Percentiles rank a stretch among this genome's conserved stretches.
phyloP scores from a whole-genome alignment of 2,113 vertebrate species.

The Pelusios castaneus region DNA sequence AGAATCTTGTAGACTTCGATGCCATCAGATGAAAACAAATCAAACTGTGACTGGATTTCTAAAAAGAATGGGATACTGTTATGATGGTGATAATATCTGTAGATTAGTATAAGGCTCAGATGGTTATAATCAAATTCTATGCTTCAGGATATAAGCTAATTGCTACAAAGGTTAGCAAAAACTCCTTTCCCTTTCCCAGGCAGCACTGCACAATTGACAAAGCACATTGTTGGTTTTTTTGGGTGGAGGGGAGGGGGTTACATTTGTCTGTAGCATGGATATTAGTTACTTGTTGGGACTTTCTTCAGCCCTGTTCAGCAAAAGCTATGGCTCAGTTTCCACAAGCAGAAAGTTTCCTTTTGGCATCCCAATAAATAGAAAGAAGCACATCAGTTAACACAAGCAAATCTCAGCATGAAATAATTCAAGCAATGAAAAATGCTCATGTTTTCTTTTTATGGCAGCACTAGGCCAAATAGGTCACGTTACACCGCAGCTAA shows the following conservation, averaged over 20 bases:
- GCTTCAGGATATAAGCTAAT: background rate
- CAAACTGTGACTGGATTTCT: background rate
- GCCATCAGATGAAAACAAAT: background rate
- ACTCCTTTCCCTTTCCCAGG: background rate
- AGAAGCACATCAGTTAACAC: background rate
- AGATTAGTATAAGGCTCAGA: background rate
- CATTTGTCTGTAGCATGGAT: background rate
- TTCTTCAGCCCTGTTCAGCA: background rate
- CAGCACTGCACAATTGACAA: background rate
- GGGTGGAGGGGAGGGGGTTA: too few relatives aligned
- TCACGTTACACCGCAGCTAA: constrained; percentile 67
- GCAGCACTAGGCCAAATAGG: constrained; percentile 79
- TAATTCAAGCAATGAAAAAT: background rate
- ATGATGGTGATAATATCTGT: background rate
- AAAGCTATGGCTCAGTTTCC: background rate
- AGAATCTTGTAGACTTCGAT: background rate
- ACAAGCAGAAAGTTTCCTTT: background rate
- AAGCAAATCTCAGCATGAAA: background rate
- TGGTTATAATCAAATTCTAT: background rate
- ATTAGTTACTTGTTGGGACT: background rate
- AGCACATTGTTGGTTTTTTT: too few relatives aligned
- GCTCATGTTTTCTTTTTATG: background rate
- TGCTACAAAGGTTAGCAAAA: background rate
- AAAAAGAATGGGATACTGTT: background rate
- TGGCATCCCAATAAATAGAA: background rate